Percentiles rank a stretch among this genome's conserved stretches.
phyloP scores from a whole-genome alignment of 2,113 vertebrate genomes.

The Nannobrachium achirus region DNA sequence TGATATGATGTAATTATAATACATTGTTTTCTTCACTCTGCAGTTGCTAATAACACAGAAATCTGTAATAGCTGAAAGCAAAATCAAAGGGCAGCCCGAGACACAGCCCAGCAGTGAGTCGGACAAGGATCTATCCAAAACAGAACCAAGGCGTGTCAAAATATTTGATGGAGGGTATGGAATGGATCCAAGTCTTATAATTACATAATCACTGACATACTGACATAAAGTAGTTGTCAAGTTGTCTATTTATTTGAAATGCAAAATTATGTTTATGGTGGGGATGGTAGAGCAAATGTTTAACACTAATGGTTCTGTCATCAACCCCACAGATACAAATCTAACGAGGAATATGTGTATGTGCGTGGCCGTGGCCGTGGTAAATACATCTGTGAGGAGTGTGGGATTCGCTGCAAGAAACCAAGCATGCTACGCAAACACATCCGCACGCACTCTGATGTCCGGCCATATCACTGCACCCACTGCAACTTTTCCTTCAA shows the following conservation, averaged over 20 bases:
- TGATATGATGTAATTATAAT: neutral
- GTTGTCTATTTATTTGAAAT: neutral
- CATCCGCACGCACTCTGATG: conserved; percentile 96
- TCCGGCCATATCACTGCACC: conserved; percentile 95
- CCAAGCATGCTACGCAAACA: conserved; percentile 99
- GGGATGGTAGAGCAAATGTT: neutral
- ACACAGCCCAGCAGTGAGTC: conserved; percentile 84
- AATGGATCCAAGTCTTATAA: conserved; percentile 67
- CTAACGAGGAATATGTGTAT: conserved; percentile 98
- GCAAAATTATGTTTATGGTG: neutral
- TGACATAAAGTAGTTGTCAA: neutral
- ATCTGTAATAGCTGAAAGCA: conserved; percentile 80
- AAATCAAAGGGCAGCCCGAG: conserved; percentile 87
- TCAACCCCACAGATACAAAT: conserved; percentile 86
- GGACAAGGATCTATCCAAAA: conserved; percentile 89
- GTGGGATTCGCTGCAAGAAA: conserved; percentile 98
- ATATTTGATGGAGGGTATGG: conserved; percentile 99
- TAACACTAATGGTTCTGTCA: neutral
- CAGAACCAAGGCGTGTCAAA: conserved; percentile 93
- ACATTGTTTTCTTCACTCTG: neutral
- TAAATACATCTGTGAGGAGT: conserved; percentile 98
- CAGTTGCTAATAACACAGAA: conserved; percentile 79
- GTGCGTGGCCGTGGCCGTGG: conserved; percentile 95
- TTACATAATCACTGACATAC: neutral
- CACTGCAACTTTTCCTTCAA: conserved; percentile 99